A percentile compares a stretch with the other conserved stretches of the same genome.
phyloP scores from a whole-genome alignment of 2,113 vertebrate genomes.

The Orycteropus afer region DNA sequence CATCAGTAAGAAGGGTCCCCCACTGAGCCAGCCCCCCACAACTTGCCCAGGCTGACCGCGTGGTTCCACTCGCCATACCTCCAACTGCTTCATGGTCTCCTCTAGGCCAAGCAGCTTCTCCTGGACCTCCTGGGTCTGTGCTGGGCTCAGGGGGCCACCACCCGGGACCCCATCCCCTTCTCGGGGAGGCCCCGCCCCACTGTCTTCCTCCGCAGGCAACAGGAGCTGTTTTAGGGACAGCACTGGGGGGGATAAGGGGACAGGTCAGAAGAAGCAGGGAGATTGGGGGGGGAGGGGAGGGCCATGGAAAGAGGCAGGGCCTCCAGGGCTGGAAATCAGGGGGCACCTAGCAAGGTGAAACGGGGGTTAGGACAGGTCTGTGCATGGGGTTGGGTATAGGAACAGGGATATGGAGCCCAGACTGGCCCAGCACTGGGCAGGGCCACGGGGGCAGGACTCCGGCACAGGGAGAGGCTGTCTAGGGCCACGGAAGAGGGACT shows the following conservation, averaged over 20 bases:
- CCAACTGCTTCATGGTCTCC: constrained; percentile 87
- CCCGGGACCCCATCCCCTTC: constrained; percentile 58
- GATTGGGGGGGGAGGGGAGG: no score
- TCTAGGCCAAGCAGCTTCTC: constrained; percentile 87
- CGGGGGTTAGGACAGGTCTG: not conserved
- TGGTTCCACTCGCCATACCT: constrained; percentile 82
- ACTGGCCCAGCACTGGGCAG: no score
- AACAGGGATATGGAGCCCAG: not conserved
- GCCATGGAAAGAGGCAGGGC: not conserved
- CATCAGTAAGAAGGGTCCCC: not conserved
- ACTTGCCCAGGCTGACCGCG: rapidly evolving
- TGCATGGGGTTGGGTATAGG: not conserved
- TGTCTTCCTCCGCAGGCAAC: constrained; percentile 84
- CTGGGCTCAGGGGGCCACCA: constrained; percentile 81
- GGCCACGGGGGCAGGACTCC: not conserved
- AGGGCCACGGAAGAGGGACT: not conserved
- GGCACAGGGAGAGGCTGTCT: not conserved
- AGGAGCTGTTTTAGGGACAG: constrained; percentile 89
- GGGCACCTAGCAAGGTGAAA: not conserved
- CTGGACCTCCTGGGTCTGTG: constrained; percentile 84
- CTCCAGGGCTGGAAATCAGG: not conserved
- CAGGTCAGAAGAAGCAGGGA: not conserved
- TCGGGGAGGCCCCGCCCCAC: constrained; percentile 29
- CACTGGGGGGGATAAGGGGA: constrained; percentile 82
- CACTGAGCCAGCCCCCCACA: no score